These are phyloP conservation scores for Aspiorhynchus laticeps DNA, from an alignment of 2,113 vertebrate species.

Conservation along the genomic window DNA sequence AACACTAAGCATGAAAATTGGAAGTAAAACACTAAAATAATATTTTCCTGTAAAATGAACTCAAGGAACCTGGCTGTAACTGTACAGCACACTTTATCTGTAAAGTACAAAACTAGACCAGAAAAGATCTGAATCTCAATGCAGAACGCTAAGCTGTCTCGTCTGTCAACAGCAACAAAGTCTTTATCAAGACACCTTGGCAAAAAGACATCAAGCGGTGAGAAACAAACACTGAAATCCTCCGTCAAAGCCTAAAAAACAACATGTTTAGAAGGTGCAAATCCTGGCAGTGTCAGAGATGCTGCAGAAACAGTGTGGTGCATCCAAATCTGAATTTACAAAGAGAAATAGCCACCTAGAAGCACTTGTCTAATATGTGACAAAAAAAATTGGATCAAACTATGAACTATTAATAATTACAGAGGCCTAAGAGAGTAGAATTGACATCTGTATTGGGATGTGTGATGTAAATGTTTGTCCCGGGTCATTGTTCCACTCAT, in stretches of 20 bases:
- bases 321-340: not conserved
- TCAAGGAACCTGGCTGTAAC: not conserved
- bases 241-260: not conserved
- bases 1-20: too few species aligned
- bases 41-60: too few species aligned
- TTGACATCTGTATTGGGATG: not conserved
- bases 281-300: not conserved
- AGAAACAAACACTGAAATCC: not conserved
- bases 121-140: not conserved
- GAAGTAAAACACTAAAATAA: too few species aligned
- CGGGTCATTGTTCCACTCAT: not conserved
- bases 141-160: not conserved
- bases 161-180: conserved; percentile 6
- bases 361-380: not conserved
- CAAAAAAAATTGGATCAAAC: not conserved
- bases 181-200: not conserved
- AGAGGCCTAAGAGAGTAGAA: not conserved
- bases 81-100: not conserved
- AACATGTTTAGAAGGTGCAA: not conserved
- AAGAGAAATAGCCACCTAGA: not conserved
- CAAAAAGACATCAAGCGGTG: not conserved
- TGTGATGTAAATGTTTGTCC: conserved; percentile 12
- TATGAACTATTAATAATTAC: not conserved
- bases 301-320: not conserved
- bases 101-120: not conserved